Evolutionary conservation across 2,888 invertebrate species (phyloP).

Genomic region (Protophormia terraenovae): DNA sequence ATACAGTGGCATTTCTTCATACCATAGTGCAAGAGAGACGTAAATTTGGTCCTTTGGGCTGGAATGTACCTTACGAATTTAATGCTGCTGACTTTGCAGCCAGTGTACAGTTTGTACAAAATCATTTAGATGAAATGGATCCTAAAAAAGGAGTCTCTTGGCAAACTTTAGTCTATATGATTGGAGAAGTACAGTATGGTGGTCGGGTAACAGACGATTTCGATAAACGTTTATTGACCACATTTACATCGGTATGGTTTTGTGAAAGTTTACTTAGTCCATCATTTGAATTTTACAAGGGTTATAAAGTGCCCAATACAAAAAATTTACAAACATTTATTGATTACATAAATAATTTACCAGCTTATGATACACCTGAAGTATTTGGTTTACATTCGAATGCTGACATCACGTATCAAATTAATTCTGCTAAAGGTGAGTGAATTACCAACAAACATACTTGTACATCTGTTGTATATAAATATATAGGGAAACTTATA

Average conservation of each 20-base stretch:
- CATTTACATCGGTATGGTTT: slow-evolving; percentile 98
- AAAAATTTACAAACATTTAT: slow-evolving; percentile 90
- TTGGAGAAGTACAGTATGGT: slow-evolving; percentile 94
- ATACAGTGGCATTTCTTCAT: slow-evolving; percentile 96
- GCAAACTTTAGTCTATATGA: slow-evolving; percentile 98
- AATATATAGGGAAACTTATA: background rate
- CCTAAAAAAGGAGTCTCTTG: slow-evolving; percentile 98
- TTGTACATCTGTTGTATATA: background rate
- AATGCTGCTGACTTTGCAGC: slow-evolving; percentile 96
- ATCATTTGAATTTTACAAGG: slow-evolving; percentile 96
- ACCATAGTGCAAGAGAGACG: slow-evolving; percentile 97
- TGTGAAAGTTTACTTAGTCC: slow-evolving; percentile 93
- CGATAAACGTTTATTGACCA: slow-evolving; percentile 95
- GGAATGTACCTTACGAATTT: slow-evolving; percentile 98
- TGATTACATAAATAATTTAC: slow-evolving; percentile 93
- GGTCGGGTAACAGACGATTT: slow-evolving; percentile 98
- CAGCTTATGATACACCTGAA: slow-evolving; percentile 94
- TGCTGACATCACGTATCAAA: slow-evolving; percentile 98
- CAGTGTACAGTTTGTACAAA: slow-evolving; percentile 97
- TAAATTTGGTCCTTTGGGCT: slow-evolving; percentile 97
- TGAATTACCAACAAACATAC: slow-evolving; percentile 18
- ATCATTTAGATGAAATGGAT: slow-evolving; percentile 98
- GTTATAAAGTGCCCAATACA: slow-evolving; percentile 94
- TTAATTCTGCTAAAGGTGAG: slow-evolving; percentile 94
- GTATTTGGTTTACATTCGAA: slow-evolving; percentile 98